Conservation (phyloP, 2,888 invertebrate genomes). For the Cataglyphis rosenhaueri region DNA sequence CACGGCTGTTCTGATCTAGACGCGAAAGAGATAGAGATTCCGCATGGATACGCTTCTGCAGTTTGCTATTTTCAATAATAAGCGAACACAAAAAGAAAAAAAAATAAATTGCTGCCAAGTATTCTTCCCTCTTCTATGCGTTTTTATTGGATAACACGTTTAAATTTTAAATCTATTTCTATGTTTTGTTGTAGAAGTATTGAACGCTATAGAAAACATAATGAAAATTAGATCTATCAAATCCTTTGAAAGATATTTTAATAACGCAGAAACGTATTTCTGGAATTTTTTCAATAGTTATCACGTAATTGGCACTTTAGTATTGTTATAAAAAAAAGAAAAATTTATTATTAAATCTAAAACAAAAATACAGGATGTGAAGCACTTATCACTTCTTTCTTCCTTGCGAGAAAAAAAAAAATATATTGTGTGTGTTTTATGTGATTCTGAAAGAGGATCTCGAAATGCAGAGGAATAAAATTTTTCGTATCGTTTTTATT, state of each 20-base stretch:
- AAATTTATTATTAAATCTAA: conserved; percentile 38
- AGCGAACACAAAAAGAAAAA: not conserved
- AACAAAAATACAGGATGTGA: conserved; percentile 42
- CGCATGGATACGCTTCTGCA: conserved; percentile 57
- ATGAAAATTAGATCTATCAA: conserved; percentile 9
- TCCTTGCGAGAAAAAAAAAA: conserved; percentile 27
- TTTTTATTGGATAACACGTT: conserved; percentile 1
- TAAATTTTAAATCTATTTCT: conserved; percentile 1
- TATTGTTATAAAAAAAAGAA: conserved; percentile 40
- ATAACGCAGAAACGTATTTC: conserved; percentile 30
- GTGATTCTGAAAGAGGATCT: not conserved
- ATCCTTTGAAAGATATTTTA: conserved; percentile 35
- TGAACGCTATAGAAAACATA: conserved; percentile 22
- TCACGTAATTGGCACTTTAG: conserved; percentile 38
- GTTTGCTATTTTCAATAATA: conserved; percentile 8
- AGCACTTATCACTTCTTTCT: conserved; percentile 47
- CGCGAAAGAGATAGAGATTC: conserved; percentile 63
- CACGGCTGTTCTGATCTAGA: conserved; percentile 57
- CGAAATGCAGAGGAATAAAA: not conserved
- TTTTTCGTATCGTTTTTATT: not conserved
- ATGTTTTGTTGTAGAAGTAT: conserved; percentile 38
- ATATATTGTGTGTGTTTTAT: conserved; percentile 17
- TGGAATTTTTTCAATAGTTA: conserved; percentile 17
- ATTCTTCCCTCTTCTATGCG: not conserved
- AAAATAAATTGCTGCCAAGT: not conserved